A percentile compares a stretch with the other conserved stretches of the same genome.
Conservation (phyloP, 2,888 invertebrate genomes). For the Plebejus anna region DNA sequence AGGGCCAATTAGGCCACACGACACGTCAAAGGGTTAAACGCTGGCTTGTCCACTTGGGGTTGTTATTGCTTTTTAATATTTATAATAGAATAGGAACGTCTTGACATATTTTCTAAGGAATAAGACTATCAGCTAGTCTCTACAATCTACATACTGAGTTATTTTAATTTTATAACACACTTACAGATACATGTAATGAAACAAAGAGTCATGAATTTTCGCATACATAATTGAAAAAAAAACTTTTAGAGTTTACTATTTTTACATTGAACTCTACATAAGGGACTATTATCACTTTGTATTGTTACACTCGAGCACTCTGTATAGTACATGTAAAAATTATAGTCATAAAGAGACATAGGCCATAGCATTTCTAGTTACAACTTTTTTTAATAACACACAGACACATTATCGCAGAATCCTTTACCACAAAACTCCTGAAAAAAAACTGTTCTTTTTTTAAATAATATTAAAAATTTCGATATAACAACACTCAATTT, state of each 20-base stretch:
- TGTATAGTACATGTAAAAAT: too few species aligned
- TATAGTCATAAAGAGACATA: too few species aligned
- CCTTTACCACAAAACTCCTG: not conserved
- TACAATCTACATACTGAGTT: not conserved
- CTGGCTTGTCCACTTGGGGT: conserved; percentile 6
- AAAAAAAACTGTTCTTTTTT: conserved; percentile 34
- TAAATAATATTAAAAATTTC: conserved; percentile 30
- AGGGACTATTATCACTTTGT: too few species aligned
- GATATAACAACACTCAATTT: conserved; percentile 43
- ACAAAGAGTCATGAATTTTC: too few species aligned
- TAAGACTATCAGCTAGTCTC: not conserved
- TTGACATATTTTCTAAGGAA: not conserved
- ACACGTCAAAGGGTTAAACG: conserved; percentile 68
- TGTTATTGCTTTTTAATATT: conserved; percentile 18
- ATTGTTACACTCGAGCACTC: too few species aligned
- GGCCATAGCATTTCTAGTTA: too few species aligned
- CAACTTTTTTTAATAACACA: too few species aligned
- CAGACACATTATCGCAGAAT: conserved; percentile 4
- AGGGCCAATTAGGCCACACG: conserved; percentile 65
- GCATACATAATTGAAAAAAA: too few species aligned
- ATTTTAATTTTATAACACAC: too few species aligned
- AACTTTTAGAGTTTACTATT: too few species aligned
- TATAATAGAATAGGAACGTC: not conserved
- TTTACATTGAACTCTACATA: too few species aligned
- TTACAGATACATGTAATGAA: too few species aligned